Conservation (phyloP, 2,888 invertebrate genomes). For the Neoitamus cyanurus region DNA sequence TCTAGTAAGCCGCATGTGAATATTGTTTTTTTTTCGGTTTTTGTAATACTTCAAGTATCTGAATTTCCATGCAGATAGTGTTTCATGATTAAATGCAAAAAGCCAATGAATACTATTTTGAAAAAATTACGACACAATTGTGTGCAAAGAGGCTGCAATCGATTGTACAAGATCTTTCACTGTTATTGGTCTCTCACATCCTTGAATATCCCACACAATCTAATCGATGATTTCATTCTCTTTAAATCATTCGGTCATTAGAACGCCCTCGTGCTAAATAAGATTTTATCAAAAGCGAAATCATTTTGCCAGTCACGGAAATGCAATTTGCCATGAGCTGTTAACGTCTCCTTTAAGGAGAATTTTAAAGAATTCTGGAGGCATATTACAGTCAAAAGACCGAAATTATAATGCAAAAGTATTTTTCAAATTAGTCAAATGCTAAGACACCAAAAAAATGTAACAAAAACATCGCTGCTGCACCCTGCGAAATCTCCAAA, state of each 20-base stretch:
- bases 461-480: not conserved
- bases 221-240: not conserved
- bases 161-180: too few species aligned
- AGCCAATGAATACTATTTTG: too few species aligned
- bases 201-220: not conserved
- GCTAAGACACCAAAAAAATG: not conserved
- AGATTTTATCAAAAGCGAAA: not conserved
- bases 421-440: not conserved
- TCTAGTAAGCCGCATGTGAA: too few species aligned
- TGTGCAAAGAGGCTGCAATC: too few species aligned
- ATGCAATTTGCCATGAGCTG: not conserved
- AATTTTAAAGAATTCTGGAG: not conserved
- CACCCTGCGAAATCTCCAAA: not conserved
- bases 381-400: not conserved
- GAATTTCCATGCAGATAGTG: too few species aligned
- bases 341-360: not conserved
- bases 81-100: too few species aligned
- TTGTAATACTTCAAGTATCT: too few species aligned
- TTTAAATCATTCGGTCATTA: not conserved
- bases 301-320: not conserved
- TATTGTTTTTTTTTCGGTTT: too few species aligned
- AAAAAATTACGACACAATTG: too few species aligned
- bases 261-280: not conserved
- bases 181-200: too few species aligned
- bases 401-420: not conserved